phyloP scores from a whole-genome alignment of 2,888 invertebrate species.

The Halictus quadricinctus region DNA sequence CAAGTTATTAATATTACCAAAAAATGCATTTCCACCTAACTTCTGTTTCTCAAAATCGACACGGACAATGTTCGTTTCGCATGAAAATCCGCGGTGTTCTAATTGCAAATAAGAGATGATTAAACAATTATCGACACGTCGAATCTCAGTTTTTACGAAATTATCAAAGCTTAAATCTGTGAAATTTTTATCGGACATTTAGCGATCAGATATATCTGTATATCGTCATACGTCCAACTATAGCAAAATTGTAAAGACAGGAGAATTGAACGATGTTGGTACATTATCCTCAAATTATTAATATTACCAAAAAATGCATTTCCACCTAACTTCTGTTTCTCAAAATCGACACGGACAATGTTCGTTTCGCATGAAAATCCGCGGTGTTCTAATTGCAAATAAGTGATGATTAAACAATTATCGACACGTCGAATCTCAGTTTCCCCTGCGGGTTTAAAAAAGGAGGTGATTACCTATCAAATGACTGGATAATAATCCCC shows the following conservation, averaged over 20 bases:
- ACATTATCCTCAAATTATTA: neutral
- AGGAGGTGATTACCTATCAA: neutral
- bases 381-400: neutral
- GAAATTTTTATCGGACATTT: too few relatives aligned
- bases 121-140: neutral
- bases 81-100: too few relatives aligned
- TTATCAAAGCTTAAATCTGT: too few relatives aligned
- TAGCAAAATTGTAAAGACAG: too few relatives aligned
- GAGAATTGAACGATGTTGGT: too few relatives aligned
- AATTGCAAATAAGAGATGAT: neutral
- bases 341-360: neutral
- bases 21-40: neutral
- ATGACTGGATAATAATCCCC: conserved; percentile 1
- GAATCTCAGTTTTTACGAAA: too few relatives aligned
- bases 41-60: neutral
- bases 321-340: neutral
- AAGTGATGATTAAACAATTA: neutral
- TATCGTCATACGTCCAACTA: too few relatives aligned
- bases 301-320: neutral
- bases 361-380: too few relatives aligned
- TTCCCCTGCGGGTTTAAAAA: neutral
- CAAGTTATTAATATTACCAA: neutral
- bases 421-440: neutral
- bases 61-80: neutral
- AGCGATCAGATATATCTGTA: too few relatives aligned